Evolutionary conservation across 2,797 vertebrate species (phyloP).

Genomic region (Thamnophis elegans): DNA sequence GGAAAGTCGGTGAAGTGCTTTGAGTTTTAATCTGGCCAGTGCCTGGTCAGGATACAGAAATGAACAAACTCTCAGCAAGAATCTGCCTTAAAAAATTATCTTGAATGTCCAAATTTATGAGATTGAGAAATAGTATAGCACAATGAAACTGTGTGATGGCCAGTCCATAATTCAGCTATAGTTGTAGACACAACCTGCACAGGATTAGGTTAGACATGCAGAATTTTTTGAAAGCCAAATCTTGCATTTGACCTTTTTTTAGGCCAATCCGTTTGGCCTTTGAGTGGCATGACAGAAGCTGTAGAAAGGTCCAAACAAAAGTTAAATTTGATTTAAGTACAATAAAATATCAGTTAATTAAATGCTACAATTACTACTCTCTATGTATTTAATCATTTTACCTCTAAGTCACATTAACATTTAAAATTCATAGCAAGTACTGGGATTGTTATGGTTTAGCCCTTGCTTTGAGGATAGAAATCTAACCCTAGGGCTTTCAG

Average conservation of each 20-base stretch:
- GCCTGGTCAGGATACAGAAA: neutral
- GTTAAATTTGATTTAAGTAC: neutral
- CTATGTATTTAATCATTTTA: neutral
- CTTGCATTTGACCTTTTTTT: neutral
- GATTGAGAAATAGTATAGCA: neutral
- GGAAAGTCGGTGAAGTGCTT: neutral
- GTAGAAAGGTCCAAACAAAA: neutral
- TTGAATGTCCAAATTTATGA: neutral
- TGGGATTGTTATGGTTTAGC: neutral
- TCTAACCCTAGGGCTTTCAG: neutral
- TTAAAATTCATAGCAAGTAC: neutral
- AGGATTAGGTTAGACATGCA: neutral
- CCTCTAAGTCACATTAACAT: neutral
- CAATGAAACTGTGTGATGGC: neutral
- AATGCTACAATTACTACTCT: neutral
- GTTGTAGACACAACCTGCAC: neutral
- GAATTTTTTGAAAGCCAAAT: neutral
- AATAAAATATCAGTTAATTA: neutral
- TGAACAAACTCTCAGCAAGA: neutral
- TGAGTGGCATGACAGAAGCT: neutral
- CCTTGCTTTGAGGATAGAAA: neutral
- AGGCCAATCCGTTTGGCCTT: neutral
- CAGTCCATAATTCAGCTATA: neutral
- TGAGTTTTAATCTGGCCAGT: slow-evolving; percentile 1
- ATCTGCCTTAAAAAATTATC: neutral